Percentiles rank a stretch among this genome's conserved stretches.
Conservation (phyloP, 2,113 vertebrate species). For the Heteronetta atricapilla region DNA sequence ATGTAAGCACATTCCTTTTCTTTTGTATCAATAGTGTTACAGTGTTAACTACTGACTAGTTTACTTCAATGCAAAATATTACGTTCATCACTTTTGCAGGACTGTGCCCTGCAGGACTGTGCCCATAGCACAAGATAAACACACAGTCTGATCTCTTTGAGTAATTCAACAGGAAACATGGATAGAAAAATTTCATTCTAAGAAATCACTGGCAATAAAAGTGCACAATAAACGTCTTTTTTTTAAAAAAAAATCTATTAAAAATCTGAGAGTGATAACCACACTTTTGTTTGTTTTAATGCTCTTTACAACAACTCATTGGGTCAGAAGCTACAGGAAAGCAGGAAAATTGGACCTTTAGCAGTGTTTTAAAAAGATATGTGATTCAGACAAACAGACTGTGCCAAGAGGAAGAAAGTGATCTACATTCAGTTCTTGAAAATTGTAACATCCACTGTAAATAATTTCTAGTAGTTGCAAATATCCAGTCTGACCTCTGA, state of each 20-base stretch:
- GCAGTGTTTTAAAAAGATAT: neutral
- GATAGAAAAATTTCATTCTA: neutral
- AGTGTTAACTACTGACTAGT: neutral
- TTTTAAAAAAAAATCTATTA: neutral
- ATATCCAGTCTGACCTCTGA: neutral
- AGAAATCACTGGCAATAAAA: neutral
- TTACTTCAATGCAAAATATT: neutral
- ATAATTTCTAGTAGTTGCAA: neutral
- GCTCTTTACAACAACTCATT: neutral
- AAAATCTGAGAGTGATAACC: neutral
- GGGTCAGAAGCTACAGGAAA: neutral
- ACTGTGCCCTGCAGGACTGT: neutral
- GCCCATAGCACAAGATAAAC: neutral
- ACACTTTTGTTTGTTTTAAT: neutral
- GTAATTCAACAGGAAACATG: neutral
- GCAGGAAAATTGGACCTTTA: neutral
- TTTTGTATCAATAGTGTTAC: neutral
- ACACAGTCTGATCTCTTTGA: neutral
- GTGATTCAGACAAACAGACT: neutral
- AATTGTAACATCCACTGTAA: neutral
- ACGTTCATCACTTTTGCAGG: neutral
- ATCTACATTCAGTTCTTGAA: neutral
- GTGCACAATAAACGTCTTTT: neutral
- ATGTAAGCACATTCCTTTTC: neutral
- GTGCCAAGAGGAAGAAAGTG: neutral